Base-by-base conservation (phyloP, 2,113 vertebrate genomes). In the Collichthys lucidus region DNA sequence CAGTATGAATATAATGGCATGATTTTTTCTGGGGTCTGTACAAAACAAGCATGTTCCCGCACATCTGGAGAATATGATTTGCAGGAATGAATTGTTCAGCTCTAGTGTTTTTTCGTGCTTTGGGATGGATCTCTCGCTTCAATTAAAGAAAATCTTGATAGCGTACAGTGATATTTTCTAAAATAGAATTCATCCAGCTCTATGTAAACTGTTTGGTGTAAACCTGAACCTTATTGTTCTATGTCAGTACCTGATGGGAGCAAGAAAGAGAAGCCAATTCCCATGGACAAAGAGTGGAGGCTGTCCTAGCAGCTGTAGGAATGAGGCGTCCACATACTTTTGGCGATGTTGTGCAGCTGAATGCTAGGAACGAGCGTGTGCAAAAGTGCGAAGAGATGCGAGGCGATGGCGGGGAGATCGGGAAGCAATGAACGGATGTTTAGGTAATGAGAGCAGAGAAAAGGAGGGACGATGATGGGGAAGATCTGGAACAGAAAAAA, bases 381-480 rank as follows among this genome's bases (percentile, higher is more conserved):
- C 42, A 40, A 55, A 76, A 29, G 29, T 22, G 60, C 49, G 49
- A 31, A 44, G 50, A 65, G n/a, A 64, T 22, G 0, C 61, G 24
- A 67, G 57, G 53, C 42, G 68, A 62, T 40, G 68, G 59, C 19
- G 35, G 26, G 47, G 44, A n/a, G 57, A 73, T 6, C 47, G 73
- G 26, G 80, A 56, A 22, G 60, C 24, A 29, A 44, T 77, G 59
- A 80, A 55, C 60, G 35, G 29, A 71, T 78, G 52, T 81, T 86
- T 73, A 61, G 35, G 82, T 55, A 84, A 82, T 75, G 75, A 85
- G 76, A 65, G 35, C 2, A 20, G 59, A 77, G 24, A 40, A 44
- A 42, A 73, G 24, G 74, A 71, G 31, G 77, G 47, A 52, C 20
- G 40, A 85, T 70, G 71, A 76, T 46, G 12, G 35, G 77, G 77